A percentile compares a stretch with the other conserved stretches of the same genome.
These are phyloP conservation scores for Dicaeum eximium DNA, from an alignment of 2,113 vertebrate genomes.

Conservation along the genomic window DNA sequence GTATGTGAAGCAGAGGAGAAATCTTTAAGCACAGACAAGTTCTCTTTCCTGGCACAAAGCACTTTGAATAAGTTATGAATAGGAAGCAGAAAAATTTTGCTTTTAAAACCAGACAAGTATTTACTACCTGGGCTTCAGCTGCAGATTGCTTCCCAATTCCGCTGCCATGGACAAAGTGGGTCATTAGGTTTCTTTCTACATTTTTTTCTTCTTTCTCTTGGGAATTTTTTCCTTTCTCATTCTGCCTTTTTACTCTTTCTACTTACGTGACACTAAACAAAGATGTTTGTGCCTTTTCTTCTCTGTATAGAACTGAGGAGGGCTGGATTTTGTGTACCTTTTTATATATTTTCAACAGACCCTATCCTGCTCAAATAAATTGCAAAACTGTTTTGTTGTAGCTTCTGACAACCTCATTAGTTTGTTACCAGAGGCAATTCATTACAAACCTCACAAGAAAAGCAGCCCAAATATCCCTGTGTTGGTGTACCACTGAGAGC, in stretches of 20 bases:
- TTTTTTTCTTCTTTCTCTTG: background rate
- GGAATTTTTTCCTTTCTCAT: background rate
- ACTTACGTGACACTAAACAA: background rate
- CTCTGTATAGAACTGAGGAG: background rate
- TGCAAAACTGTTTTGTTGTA: conserved; percentile 30
- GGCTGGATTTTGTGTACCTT: background rate
- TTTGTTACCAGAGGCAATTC: conserved; percentile 65
- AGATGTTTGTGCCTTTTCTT: background rate
- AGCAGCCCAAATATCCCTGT: background rate
- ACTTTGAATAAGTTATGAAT: background rate
- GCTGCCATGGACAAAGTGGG: background rate
- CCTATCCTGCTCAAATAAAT: conserved; percentile 34
- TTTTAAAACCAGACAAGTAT: background rate
- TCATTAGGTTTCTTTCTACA: background rate
- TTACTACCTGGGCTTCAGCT: background rate
- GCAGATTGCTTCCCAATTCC: background rate
- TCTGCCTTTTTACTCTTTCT: background rate
- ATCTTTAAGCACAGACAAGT: background rate
- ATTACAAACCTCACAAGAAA: conserved; percentile 59
- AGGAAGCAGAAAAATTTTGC: background rate
- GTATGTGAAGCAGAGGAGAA: background rate
- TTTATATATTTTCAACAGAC: background rate
- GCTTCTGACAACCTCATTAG: conserved; percentile 69
- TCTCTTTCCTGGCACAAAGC: background rate
- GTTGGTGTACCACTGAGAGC: background rate